Percentiles rank a stretch among this genome's conserved stretches.
Conservation (phyloP, 2,888 invertebrate genomes). For the Drosophila quinaria region DNA sequence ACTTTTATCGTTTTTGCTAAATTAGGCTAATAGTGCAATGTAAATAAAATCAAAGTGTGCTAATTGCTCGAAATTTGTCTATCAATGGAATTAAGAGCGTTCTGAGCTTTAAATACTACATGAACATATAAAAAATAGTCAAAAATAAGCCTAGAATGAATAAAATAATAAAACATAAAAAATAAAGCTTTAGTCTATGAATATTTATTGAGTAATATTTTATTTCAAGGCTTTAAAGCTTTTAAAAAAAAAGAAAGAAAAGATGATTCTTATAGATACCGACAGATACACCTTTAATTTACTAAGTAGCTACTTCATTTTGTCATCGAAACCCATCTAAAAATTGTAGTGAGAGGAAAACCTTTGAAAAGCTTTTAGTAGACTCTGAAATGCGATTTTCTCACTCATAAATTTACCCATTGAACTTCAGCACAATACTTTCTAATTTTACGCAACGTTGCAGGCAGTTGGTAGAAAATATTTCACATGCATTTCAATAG, state of each 20-base stretch:
- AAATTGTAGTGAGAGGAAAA: neutral
- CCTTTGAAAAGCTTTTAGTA: slow-evolving; percentile 3
- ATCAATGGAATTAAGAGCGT: neutral
- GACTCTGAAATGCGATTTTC: slow-evolving; percentile 51
- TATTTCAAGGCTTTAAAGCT: too few species aligned
- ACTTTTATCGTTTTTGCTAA: slow-evolving; percentile 8
- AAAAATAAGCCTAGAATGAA: neutral
- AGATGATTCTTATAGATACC: neutral
- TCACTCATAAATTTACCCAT: slow-evolving; percentile 65
- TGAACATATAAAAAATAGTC: neutral
- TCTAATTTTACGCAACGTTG: slow-evolving; percentile 78
- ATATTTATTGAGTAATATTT: neutral
- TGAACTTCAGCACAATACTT: slow-evolving; percentile 70
- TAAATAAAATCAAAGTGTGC: slow-evolving; percentile 20
- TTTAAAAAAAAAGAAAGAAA: too few species aligned
- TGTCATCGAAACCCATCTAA: neutral
- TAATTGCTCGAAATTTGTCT: slow-evolving; percentile 22
- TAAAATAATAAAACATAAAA: neutral
- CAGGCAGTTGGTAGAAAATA: slow-evolving; percentile 48
- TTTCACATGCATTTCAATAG: slow-evolving; percentile 57
- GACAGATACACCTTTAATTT: neutral
- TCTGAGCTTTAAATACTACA: neutral
- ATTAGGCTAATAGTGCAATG: slow-evolving; percentile 33
- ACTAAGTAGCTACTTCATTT: neutral
- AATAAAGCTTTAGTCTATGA: neutral